Evolutionary conservation across 2,888 invertebrate genomes (phyloP).

Genomic region (Didymodactylos carnosus): DNA sequence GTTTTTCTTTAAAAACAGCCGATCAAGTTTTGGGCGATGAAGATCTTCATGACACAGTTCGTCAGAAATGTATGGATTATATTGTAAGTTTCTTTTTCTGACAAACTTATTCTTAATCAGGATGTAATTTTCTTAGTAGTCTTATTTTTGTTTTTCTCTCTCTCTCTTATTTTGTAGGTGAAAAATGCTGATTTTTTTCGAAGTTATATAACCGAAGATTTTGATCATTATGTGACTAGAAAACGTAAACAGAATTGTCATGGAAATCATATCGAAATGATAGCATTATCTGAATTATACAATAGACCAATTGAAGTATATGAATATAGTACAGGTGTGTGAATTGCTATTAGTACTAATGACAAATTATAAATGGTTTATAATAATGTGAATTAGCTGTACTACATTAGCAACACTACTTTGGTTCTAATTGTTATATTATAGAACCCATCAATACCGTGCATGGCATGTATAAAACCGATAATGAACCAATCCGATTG

Average conservation of each 20-base stretch:
- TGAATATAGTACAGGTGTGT: constrained; percentile 50
- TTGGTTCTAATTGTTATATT: constrained; percentile 18
- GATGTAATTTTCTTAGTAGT: neutral
- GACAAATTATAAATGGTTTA: too few relatives aligned
- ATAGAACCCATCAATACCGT: constrained; percentile 67
- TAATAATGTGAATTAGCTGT: neutral
- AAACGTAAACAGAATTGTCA: constrained; percentile 59
- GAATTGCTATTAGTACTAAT: too few relatives aligned
- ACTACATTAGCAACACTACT: constrained; percentile 12
- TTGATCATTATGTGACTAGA: constrained; percentile 56
- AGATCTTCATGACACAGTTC: constrained; percentile 61
- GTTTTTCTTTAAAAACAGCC: constrained; percentile 38
- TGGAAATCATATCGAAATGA: constrained; percentile 74
- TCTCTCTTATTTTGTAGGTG: constrained; percentile 39
- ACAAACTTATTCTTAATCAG: too few relatives aligned
- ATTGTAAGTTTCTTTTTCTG: constrained; percentile 44
- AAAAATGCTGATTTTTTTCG: constrained; percentile 67
- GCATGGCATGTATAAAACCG: constrained; percentile 53
- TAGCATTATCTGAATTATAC: constrained; percentile 70
- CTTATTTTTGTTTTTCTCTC: neutral
- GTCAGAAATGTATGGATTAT: constrained; percentile 69
- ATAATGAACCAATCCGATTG: constrained; percentile 53
- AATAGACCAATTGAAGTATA: constrained; percentile 68
- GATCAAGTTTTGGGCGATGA: constrained; percentile 74
- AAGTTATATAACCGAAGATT: constrained; percentile 71